These are phyloP conservation scores for Mohoua ochrocephala DNA, from an alignment of 2,113 vertebrate genomes.

Conservation along the genomic window DNA sequence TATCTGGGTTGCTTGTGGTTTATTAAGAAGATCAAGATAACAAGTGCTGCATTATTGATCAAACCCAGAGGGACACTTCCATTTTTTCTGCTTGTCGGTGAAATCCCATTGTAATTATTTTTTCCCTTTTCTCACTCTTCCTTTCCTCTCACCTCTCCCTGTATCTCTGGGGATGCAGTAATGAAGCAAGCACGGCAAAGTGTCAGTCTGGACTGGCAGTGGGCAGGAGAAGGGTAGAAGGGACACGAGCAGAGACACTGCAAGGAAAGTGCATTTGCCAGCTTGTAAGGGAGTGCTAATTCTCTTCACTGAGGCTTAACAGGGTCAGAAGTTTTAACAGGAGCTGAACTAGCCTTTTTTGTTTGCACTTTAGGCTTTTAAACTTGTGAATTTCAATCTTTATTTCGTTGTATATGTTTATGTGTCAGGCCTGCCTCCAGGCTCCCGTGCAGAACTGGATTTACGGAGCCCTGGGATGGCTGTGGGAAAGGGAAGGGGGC, in stretches of 20 bases:
- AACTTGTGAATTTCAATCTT: not conserved
- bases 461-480: not conserved
- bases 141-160: not conserved
- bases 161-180: not conserved
- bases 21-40: constrained; percentile 70
- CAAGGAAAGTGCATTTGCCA: not conserved
- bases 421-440: not conserved
- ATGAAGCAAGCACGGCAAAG: not conserved
- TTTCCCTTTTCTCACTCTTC: not conserved
- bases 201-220: not conserved
- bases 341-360: not conserved
- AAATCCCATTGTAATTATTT: constrained; percentile 52
- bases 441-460: not conserved
- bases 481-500: not conserved
- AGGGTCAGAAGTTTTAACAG: not conserved
- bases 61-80: constrained; percentile 47
- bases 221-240: not conserved
- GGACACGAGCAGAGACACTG: not conserved
- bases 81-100: not conserved
- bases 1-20: constrained; percentile 48
- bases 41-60: constrained; percentile 69
- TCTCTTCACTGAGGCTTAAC: not conserved
- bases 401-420: not conserved
- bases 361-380: not conserved
- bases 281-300: not conserved